Evolutionary conservation across 2,888 invertebrate species (phyloP).

Genomic region (Lagria hirta): DNA sequence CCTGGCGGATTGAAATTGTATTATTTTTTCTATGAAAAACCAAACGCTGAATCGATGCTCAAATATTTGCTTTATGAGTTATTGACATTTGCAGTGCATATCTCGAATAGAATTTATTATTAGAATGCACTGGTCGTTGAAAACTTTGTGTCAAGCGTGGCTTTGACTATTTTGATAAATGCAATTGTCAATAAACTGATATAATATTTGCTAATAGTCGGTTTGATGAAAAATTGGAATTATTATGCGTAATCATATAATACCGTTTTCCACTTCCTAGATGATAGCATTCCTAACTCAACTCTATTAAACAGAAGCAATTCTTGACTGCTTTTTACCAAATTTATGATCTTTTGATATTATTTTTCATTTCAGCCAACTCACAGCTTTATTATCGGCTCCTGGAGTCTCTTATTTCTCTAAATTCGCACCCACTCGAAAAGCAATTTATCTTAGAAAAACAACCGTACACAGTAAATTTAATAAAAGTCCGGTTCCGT

Average conservation of each 20-base stretch:
- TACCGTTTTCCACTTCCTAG: too few species aligned
- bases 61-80: constrained; percentile 13
- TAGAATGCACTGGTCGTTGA: too few species aligned
- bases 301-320: too few species aligned
- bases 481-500: constrained; percentile 10
- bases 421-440: constrained; percentile 7
- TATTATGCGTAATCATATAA: too few species aligned
- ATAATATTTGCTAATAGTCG: too few species aligned
- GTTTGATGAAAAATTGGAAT: too few species aligned
- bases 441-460: constrained; percentile 10
- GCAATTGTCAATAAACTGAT: too few species aligned
- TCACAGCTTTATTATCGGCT: constrained; percentile 15
- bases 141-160: too few species aligned
- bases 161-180: too few species aligned
- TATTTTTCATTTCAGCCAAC: constrained; percentile 9
- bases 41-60: constrained; percentile 10
- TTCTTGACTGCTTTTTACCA: constrained; percentile 8
- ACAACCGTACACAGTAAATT: constrained; percentile 11
- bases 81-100: constrained; percentile 4
- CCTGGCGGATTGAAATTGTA: too few species aligned
- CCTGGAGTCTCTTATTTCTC: constrained; percentile 1
- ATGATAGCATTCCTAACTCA: too few species aligned
- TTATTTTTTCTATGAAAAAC: too few species aligned
- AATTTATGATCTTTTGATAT: constrained; percentile 20
- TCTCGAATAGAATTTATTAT: constrained; percentile 8